These are phyloP conservation scores for Lanius ludovicianus DNA, from an alignment of 2,113 vertebrate genomes.

Conservation along the genomic window DNA sequence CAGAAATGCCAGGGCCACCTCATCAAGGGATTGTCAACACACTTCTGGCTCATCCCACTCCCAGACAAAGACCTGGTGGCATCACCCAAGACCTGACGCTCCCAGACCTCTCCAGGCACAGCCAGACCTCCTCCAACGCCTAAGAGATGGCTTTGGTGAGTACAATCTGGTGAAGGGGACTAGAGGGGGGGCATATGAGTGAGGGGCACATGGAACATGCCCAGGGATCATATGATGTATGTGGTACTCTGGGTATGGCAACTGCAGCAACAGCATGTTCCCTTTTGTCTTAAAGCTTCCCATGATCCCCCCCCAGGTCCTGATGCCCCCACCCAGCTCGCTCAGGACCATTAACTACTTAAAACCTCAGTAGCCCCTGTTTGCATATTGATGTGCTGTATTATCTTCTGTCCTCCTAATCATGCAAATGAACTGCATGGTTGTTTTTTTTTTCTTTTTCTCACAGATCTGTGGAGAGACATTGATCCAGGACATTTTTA, in stretches of 20 bases:
- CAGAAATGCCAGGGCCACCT: neutral
- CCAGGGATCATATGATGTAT: neutral
- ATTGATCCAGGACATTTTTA: neutral
- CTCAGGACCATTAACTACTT: neutral
- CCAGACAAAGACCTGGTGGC: neutral
- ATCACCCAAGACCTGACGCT: neutral
- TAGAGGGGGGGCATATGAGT: neutral
- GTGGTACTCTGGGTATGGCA: neutral
- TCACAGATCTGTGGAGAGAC: neutral
- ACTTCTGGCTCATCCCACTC: neutral
- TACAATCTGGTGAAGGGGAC: neutral
- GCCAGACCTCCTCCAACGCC: neutral
- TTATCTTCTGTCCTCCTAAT: neutral
- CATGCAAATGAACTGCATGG: neutral
- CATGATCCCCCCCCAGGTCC: neutral
- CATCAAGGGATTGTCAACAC: neutral
- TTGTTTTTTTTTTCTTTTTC: neutral
- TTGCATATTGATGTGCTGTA: neutral
- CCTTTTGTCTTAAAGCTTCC: neutral
- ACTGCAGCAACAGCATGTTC: neutral
- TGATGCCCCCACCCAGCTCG: fast-evolving
- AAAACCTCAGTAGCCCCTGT: neutral
- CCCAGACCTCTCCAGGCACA: neutral
- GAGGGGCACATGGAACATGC: neutral
- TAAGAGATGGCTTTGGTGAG: neutral